phyloP scores from a whole-genome alignment of 2,888 invertebrate species.

The Trissolcus brochymenae region DNA sequence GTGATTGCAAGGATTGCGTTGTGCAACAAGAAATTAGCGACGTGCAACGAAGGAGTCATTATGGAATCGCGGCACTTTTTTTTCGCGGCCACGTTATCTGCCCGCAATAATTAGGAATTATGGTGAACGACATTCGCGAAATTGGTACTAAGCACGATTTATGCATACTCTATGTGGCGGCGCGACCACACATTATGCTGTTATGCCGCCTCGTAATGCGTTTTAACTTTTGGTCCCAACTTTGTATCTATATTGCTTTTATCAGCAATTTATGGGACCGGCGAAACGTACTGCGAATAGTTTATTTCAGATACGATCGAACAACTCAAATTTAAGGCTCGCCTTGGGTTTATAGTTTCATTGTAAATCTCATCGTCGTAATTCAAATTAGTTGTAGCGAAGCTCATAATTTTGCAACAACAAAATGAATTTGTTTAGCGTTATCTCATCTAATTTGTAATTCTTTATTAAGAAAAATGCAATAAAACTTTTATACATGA shows the following conservation, averaged over 20 bases:
- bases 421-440: no score
- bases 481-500: no score
- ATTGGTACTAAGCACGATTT: slow-evolving; percentile 43
- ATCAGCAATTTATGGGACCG: slow-evolving; percentile 40
- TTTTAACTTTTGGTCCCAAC: slow-evolving; percentile 41
- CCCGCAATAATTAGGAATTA: slow-evolving; percentile 46
- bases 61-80: slow-evolving; percentile 23
- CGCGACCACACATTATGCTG: slow-evolving; percentile 33
- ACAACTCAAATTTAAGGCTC: background rate
- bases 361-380: no score
- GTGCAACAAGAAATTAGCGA: slow-evolving; percentile 34
- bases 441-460: no score
- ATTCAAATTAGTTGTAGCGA: no score
- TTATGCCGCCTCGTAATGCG: slow-evolving; percentile 29
- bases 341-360: no score
- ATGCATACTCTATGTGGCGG: slow-evolving; percentile 5
- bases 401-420: no score
- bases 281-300: slow-evolving; percentile 11
- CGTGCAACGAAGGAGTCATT: slow-evolving; percentile 11
- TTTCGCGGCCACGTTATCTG: slow-evolving; percentile 29
- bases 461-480: no score
- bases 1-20: slow-evolving; percentile 32
- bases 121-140: slow-evolving; percentile 27
- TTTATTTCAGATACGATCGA: slow-evolving; percentile 18
- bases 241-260: slow-evolving; percentile 53